Base-by-base conservation (phyloP, 2,797 vertebrate genomes). In the Lacerta bilineata region DNA sequence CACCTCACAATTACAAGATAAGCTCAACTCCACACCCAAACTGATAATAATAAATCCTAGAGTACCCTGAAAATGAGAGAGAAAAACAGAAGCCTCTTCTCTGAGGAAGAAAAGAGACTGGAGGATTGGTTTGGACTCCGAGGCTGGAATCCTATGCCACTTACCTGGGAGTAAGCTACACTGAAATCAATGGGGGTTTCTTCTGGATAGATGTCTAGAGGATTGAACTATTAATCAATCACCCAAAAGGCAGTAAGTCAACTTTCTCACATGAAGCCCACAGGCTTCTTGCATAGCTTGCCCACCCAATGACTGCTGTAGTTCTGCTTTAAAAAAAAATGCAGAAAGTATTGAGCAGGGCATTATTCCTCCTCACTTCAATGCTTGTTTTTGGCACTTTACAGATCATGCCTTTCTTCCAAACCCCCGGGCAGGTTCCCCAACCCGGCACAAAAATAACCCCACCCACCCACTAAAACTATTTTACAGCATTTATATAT, bases 371-470 rank as follows among this genome's bases (percentile, higher is more conserved):
- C 33, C 41, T 61, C 77, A 80, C 77, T 80, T 87, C 43, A 86
- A 55, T 80, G 77, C 77, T 43, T 86, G 68, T 69, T n/a, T 71
- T 80, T 80, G 85, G 66, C 85, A 59, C 72, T 87, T 87, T 80
- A 87, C 66, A 87, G 66, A 87, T 87, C 77, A 59, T 8, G 23
- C 66, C 33, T 69, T 69, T 59, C 23, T 87, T 80, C 46, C 33
- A 80, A 80, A 69, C 77, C 77, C 80, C 66, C 80, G 46, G 61
- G 85, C 66, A 71, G 77, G 33, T 55, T 71, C 78, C n/a, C n/a
- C 41, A 13, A n/a, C 61, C n/a, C 13, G 13, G 50, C 50, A 55
- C 50, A 55, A 55, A 55, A 55, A 15, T 39, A 41, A 41, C 39
- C 13, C 46, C 50, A 55, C 50, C 50, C 50, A 15, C 50, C 50